Conservation (phyloP, 2,888 invertebrate genomes). For the Drosophila multiciliata region DNA sequence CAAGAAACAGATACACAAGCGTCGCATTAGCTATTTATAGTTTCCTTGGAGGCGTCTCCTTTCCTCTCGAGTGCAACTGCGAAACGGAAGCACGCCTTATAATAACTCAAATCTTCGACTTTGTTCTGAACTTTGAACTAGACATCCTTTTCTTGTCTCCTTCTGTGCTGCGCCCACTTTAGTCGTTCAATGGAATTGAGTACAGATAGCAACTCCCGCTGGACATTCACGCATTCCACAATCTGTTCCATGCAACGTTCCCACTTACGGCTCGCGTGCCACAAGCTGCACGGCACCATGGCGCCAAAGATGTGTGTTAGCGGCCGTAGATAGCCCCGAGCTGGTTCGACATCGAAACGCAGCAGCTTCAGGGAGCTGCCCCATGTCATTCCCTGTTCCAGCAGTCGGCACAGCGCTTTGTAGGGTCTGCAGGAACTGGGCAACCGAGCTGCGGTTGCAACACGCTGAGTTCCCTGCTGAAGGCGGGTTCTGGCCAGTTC, state of each 20-base stretch:
- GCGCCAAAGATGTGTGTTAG: conserved; percentile 50
- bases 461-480: conserved; percentile 41
- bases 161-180: conserved; percentile 14
- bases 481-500: conserved; percentile 48
- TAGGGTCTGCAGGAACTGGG: conserved; percentile 20
- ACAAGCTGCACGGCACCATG: conserved; percentile 42
- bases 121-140: conserved; percentile 52
- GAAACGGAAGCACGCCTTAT: conserved; percentile 6
- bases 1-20: conserved; percentile 2
- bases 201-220: conserved; percentile 42
- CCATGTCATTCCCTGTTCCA: conserved; percentile 14
- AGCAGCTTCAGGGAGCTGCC: conserved; percentile 22
- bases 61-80: neutral
- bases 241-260: conserved; percentile 43
- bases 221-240: conserved; percentile 46
- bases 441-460: conserved; percentile 14
- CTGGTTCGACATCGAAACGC: conserved; percentile 22
- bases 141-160: neutral
- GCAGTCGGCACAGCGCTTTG: conserved; percentile 45
- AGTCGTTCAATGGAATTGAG: conserved; percentile 38
- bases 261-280: conserved; percentile 46
- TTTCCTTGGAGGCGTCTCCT: conserved; percentile 1
- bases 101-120: conserved; percentile 10
- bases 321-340: conserved; percentile 29
- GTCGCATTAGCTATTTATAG: conserved; percentile 22